These are phyloP conservation scores for Nezara viridula DNA, from an alignment of 2,888 invertebrate genomes.

Conservation along the genomic window DNA sequence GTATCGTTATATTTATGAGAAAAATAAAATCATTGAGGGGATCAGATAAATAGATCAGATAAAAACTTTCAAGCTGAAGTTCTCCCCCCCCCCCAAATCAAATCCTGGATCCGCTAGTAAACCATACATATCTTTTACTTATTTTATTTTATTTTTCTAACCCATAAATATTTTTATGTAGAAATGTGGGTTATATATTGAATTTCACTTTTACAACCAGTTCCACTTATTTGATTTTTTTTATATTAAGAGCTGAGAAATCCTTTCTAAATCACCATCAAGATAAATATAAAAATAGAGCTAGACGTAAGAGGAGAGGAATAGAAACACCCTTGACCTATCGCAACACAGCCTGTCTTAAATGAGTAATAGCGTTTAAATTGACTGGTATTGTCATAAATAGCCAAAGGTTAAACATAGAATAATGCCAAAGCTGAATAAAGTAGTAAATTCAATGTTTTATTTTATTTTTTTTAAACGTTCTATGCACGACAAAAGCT, in stretches of 20 bases:
- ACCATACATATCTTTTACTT: no score
- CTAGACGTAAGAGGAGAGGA: not conserved
- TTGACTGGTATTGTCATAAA: not conserved
- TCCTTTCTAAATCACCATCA: not conserved
- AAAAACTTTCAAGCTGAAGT: no score
- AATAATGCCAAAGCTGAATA: not conserved
- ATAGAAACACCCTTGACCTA: not conserved
- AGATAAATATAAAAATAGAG: slow-evolving; percentile 2
- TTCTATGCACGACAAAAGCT: no score
- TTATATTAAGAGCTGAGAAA: not conserved
- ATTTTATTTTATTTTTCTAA: no score
- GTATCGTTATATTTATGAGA: no score
- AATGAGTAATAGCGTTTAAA: not conserved
- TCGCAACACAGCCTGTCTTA: not conserved
- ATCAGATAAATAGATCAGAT: no score
- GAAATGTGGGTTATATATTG: not conserved
- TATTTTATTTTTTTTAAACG: no score
- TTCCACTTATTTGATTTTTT: not conserved
- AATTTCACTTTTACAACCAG: not conserved
- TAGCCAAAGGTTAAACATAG: not conserved
- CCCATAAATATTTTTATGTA: not conserved
- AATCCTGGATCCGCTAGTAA: no score
- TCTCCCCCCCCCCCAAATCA: no score
- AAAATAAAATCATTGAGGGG: no score
- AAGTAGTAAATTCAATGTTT: no score